Evolutionary conservation across 2,113 vertebrate genomes (phyloP).

Genomic region (Hassar affinis): DNA sequence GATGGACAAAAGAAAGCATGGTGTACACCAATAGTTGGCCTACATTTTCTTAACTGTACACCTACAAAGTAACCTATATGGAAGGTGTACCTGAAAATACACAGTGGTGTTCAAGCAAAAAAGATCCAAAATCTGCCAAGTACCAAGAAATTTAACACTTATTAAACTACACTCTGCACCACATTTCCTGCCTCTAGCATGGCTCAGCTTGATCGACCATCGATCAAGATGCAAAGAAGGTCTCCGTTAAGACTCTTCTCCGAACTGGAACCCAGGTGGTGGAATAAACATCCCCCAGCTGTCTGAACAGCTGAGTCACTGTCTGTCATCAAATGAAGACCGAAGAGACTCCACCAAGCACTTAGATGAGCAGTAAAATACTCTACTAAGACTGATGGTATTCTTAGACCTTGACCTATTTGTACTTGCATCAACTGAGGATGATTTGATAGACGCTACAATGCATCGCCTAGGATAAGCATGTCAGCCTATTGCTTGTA

Average conservation of each 20-base stretch:
- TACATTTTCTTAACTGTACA: neutral
- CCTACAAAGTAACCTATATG: neutral
- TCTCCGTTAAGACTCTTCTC: neutral
- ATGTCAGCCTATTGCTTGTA: too few relatives aligned
- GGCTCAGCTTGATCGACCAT: neutral
- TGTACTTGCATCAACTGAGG: neutral
- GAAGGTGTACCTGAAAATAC: neutral
- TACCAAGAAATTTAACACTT: neutral
- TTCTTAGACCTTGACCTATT: neutral
- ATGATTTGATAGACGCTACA: neutral
- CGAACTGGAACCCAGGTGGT: neutral
- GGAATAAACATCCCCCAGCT: too few relatives aligned
- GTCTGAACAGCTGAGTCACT: conserved; percentile 13
- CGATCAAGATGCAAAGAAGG: neutral
- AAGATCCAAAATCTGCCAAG: neutral
- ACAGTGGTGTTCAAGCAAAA: neutral
- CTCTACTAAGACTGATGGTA: neutral
- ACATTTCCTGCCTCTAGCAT: neutral
- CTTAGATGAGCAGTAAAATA: neutral
- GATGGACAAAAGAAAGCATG: neutral
- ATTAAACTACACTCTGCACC: neutral
- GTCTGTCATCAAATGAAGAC: neutral
- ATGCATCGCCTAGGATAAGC: neutral
- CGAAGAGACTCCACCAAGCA: neutral
- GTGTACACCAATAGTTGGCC: neutral